Evolutionary conservation across 2,797 vertebrate genomes (phyloP).

Genomic region (Anniella stebbinsi): DNA sequence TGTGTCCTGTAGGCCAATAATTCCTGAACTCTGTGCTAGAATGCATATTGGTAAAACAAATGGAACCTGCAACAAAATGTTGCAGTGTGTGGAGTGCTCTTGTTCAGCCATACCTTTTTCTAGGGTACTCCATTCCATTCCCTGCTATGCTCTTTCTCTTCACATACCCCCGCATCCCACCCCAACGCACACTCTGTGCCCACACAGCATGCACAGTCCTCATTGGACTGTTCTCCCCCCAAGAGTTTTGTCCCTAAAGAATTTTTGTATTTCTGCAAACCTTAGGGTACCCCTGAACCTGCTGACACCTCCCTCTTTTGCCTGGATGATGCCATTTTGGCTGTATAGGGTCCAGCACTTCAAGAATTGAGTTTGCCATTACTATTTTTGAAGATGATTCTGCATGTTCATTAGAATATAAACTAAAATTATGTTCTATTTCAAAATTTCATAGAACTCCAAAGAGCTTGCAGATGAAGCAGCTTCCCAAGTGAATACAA

Average conservation of each 20-base stretch:
- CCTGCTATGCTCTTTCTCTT: too few species aligned
- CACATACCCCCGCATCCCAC: background rate
- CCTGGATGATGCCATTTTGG: background rate
- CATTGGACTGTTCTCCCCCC: background rate
- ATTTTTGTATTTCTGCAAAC: background rate
- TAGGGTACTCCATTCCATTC: background rate
- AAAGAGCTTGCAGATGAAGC: constrained; percentile 88
- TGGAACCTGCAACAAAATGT: background rate
- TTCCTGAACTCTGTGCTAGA: background rate
- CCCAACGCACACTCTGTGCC: background rate
- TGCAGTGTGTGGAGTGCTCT: too few species aligned
- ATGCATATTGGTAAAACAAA: background rate
- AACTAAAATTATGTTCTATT: constrained; percentile 33
- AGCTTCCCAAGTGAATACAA: constrained; percentile 79
- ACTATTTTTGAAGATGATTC: background rate
- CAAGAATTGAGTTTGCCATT: background rate
- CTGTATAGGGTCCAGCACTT: background rate
- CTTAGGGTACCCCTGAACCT: background rate
- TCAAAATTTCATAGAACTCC: constrained; percentile 81
- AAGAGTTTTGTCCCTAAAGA: too few species aligned
- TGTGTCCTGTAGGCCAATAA: background rate
- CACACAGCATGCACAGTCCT: background rate
- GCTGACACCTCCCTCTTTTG: background rate
- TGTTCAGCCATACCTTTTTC: background rate
- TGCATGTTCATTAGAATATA: background rate